These are phyloP conservation scores for Galago senegalensis DNA, from an alignment of 2,797 vertebrate genomes.

Conservation along the genomic window DNA sequence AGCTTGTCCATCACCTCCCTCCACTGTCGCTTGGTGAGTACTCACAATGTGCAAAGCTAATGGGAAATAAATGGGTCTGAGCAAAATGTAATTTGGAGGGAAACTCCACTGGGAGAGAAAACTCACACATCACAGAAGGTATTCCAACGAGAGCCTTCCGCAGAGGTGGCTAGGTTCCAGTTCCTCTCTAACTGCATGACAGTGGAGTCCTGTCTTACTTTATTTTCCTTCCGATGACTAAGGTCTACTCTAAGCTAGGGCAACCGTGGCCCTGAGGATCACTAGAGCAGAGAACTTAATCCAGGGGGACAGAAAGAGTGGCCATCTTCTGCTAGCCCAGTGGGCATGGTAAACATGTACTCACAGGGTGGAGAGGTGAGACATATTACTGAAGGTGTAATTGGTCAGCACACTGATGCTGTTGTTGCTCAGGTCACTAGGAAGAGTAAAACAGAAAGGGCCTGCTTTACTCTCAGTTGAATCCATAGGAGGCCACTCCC, in stretches of 20 bases:
- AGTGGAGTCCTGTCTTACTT: neutral
- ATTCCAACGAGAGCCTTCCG: neutral
- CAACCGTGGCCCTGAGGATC: neutral
- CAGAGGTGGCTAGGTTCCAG: neutral
- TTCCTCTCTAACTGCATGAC: neutral
- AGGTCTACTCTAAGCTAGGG: neutral
- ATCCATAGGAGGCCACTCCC: neutral
- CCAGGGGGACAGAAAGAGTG: neutral
- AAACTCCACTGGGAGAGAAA: neutral
- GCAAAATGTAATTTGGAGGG: slow-evolving; percentile 24
- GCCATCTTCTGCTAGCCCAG: neutral
- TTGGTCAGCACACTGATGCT: slow-evolving; percentile 95
- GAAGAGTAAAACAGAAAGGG: slow-evolving; percentile 71
- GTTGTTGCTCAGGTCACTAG: slow-evolving; percentile 99
- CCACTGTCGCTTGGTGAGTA: neutral
- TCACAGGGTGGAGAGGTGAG: slow-evolving; percentile 98
- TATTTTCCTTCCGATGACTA: neutral
- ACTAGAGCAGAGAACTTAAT: neutral
- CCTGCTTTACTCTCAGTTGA: neutral
- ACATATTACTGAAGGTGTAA: slow-evolving; percentile 98
- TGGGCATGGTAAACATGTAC: slow-evolving; percentile 83
- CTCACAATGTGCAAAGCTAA: neutral
- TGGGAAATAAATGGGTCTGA: slow-evolving; percentile 44
- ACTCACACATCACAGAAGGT: neutral
- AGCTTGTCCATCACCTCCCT: neutral